phyloP scores from a whole-genome alignment of 2,113 vertebrate species.

The Marmota flaviventris region DNA sequence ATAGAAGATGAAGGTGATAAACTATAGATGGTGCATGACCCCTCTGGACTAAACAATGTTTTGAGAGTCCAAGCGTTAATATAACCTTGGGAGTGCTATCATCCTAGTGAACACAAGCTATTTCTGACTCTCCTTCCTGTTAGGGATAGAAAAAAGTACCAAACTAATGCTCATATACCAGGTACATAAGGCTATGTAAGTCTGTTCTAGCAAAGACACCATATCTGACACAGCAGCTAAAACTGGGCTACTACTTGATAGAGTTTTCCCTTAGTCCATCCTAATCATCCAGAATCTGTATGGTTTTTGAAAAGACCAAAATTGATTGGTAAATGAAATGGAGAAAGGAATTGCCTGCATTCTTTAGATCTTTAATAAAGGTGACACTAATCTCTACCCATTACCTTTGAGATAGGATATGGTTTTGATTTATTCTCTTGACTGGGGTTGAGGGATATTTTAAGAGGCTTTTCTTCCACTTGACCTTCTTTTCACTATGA shows the following conservation, averaged over 20 bases:
- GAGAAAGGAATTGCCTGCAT: neutral
- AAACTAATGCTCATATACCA: neutral
- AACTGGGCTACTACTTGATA: neutral
- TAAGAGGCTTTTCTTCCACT: neutral
- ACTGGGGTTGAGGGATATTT: neutral
- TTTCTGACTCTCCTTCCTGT: neutral
- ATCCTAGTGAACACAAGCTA: neutral
- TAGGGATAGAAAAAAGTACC: neutral
- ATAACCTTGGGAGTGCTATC: neutral
- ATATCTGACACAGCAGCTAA: neutral
- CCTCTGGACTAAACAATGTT: neutral
- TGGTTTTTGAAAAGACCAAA: neutral
- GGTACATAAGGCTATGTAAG: neutral
- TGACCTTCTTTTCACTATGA: neutral
- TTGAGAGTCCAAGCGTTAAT: neutral
- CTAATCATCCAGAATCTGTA: neutral
- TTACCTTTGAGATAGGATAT: neutral
- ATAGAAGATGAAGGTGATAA: neutral
- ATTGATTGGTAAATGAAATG: neutral
- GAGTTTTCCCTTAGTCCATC: neutral
- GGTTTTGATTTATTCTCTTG: neutral
- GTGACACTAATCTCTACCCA: neutral
- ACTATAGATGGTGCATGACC: neutral
- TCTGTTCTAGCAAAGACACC: neutral
- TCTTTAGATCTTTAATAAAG: neutral